Conservation (phyloP, 2,888 invertebrate species). For the Euzetes globulus region DNA sequence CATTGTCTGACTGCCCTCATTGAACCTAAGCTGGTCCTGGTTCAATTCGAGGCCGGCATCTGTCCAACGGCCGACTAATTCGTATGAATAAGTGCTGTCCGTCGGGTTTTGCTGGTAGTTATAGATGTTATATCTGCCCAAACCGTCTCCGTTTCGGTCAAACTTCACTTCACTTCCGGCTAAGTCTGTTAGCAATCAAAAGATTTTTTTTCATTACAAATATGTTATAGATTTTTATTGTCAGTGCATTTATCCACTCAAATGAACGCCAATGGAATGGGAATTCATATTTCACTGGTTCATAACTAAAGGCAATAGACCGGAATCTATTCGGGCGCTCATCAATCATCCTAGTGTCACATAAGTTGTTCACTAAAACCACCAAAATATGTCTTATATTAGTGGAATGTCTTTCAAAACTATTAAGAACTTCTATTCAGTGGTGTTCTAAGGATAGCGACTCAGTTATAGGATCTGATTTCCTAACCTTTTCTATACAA, state of each 20-base stretch:
- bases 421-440: background rate
- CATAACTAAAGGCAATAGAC: background rate
- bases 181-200: constrained; percentile 51
- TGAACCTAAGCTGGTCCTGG: constrained; percentile 43
- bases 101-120: constrained; percentile 57
- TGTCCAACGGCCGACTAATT: constrained; percentile 45
- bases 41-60: constrained; percentile 43
- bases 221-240: background rate
- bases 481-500: background rate
- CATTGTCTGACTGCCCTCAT: constrained; percentile 48
- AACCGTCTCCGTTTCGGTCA: constrained; percentile 63
- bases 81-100: background rate
- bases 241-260: constrained; percentile 1
- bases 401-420: background rate
- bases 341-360: constrained; percentile 12
- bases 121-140: constrained; percentile 64
- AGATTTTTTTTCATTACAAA: background rate
- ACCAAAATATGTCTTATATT: background rate
- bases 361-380: background rate
- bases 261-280: background rate
- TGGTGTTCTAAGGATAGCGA: background rate
- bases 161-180: constrained; percentile 62
- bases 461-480: constrained; percentile 1
- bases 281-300: background rate
- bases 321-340: background rate